Conservation (phyloP, 2,888 invertebrate genomes). For the Cheilosia urbana region DNA sequence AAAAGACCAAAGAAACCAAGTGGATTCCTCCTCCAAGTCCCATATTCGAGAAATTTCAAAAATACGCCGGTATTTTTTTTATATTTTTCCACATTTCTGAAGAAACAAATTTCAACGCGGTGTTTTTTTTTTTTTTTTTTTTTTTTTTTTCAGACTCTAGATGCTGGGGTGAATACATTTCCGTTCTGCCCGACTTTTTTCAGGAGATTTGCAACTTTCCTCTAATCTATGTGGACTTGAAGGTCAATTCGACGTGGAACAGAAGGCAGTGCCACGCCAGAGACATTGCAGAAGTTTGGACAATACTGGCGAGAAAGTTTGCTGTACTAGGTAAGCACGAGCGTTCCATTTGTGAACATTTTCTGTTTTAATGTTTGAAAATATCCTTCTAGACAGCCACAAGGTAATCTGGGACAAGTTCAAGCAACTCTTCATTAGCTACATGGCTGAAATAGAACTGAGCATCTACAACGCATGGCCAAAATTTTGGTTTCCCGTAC, state of each 20-base stretch:
- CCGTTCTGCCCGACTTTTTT: constrained; percentile 45
- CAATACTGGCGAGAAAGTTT: constrained; percentile 53
- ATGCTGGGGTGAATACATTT: constrained; percentile 49
- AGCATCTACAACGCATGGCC: constrained; percentile 67
- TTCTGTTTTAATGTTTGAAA: background rate
- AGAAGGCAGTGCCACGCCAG: constrained; percentile 60
- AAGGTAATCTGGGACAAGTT: constrained; percentile 65
- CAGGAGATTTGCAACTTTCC: constrained; percentile 63
- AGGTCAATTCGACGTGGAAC: constrained; percentile 64
- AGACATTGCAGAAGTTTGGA: constrained; percentile 59
- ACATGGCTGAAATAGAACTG: constrained; percentile 63
- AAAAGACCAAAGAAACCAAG: constrained; percentile 25
- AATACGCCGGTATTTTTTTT: constrained; percentile 46
- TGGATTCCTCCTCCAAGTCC: constrained; percentile 60
- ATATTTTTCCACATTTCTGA: background rate
- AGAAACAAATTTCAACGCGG: background rate
- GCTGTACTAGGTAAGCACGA: constrained; percentile 36
- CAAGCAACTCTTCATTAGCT: constrained; percentile 49
- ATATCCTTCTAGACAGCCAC: constrained; percentile 47
- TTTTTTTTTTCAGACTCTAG: constrained; percentile 40
- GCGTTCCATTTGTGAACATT: background rate
- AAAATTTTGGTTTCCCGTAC: constrained; percentile 45
- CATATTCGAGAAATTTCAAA: constrained; percentile 60
- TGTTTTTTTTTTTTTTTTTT: constrained; percentile 9
- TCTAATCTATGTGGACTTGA: constrained; percentile 51